Evolutionary conservation across 2,113 vertebrate species (phyloP).

Genomic region (Heterocephalus glaber): DNA sequence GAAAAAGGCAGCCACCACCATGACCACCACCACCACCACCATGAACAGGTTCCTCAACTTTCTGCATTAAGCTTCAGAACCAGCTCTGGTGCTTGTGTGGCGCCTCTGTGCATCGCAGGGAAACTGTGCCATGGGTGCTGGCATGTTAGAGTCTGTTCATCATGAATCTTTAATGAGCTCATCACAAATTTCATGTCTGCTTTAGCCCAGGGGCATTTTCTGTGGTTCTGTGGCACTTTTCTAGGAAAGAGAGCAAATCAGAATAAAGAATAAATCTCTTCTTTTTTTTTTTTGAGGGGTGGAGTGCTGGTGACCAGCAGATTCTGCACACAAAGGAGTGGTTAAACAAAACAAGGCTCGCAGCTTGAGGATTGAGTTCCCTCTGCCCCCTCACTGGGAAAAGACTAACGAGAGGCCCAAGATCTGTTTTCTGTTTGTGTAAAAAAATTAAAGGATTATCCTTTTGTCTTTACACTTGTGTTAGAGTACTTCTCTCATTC

Average conservation of each 20-base stretch:
- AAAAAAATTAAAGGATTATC: background rate
- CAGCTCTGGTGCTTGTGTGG: rapidly evolving
- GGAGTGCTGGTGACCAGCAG: too few relatives aligned
- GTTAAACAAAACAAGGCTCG: too few relatives aligned
- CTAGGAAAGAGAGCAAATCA: background rate
- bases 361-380: background rate
- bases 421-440: background rate
- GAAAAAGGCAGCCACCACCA: background rate
- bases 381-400: background rate
- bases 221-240: background rate
- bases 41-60: background rate
- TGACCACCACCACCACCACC: background rate
- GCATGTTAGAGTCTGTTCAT: background rate
- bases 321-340: background rate
- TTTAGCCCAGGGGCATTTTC: background rate
- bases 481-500: background rate
- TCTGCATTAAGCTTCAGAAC: background rate
- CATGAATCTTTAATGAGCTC: slow-evolving; percentile 6
- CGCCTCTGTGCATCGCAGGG: background rate
- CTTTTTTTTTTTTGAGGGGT: background rate
- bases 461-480: background rate
- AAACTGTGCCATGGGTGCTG: rapidly evolving
- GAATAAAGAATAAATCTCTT: background rate
- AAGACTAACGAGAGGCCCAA: rapidly evolving
- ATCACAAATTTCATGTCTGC: background rate